Base-by-base conservation (phyloP, 2,888 invertebrate genomes). In the Amaurobius ferox region DNA sequence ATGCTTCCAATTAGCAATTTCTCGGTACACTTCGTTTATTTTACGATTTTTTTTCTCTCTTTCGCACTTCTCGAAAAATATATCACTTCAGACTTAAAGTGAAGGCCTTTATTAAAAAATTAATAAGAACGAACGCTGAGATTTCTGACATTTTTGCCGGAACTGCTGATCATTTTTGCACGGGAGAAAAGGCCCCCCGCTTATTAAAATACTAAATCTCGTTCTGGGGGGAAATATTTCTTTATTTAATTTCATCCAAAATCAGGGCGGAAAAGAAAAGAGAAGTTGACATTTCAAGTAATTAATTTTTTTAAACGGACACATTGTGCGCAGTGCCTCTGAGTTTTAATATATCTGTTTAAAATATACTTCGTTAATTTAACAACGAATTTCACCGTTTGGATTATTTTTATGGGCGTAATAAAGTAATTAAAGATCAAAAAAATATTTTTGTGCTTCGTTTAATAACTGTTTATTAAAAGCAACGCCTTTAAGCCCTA, bases 161-260 rank as follows among this genome's bases (percentile, higher is more conserved):
- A 1, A 16, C 16, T 23, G 23, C 55, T 55, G 55, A 55, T 55
- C 55, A 55, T 55, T 23, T 55, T 23, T 55, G 44, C 44, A 2
- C 13, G 2, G 44, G 44, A 44, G 44, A 16, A 44, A 9, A n/a
- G 44, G 23, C 19, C 19, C n/a, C 23, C 11, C 23, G 13, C 23
- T 55, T 55, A 55, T 55, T 55, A 55, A 55, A 55, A 23, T 11
- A 55, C 5, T 55, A 55, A 55, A 55, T 55, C 55, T 55, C 19
- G 23, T 23, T 55, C 11, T 1, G 23, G 55, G 5, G 23, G 16
- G 55, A 55, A 16, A 6, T 55, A 6, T 55, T 23, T 55, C 23
- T 23, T 3, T 16, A 16, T 44, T 44, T 44, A 7, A 44, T 23
- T 55, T 55, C 23, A 3, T 3, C 23, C 9, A 23, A 1, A 23